Evolutionary conservation across 1,140 invertebrate species (phyloP), one percentile per base, ranked within the genome.

Genomic region (Diabrotica undecimpunctata): DNA sequence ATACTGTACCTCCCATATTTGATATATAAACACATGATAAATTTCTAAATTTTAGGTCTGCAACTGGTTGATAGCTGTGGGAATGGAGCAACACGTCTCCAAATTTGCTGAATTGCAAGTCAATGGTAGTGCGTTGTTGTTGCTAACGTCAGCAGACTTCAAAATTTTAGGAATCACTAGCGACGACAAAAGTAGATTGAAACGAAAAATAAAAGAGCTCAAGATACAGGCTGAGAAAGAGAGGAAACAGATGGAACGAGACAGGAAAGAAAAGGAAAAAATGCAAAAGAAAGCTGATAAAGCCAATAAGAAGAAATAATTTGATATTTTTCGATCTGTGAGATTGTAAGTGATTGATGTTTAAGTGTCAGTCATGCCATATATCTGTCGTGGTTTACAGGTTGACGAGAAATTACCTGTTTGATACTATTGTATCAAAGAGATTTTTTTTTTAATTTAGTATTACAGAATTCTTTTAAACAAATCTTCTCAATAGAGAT

Each of bases 141-240:
- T 88, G 65, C 81, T 97, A 36, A 94, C 95, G 73, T 93, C 93
- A 0, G 86, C 91, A 13, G 93, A 94, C 79, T 85, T 97, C 46
- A 97, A 97, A 83, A 85, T 87, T 64, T 82, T 95, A 46, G 93
- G 93, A 35, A 86, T 96, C 38, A 83, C 81, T 54, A 86, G 87
- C 6, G 90, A 93, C 54, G 92, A 95, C 76, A 93, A 94, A 68
- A 85, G 86, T 63, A 83, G 89, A 64, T 82, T 96, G 67, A 96
- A 96, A 79, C 87, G 93, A 54, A 93, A 93, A 75, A 84, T 96
- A 53, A 96, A 96, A 81, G 93, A 96, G 74, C 82, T 96, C 46
- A 88, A 89, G 72, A 79, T 85, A 13, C 87, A 88, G 63, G 87
- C 87, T 59, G 93, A 95, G 66, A 92, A 92, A 70, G 91, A 94